Base-by-base conservation (phyloP, 2,797 vertebrate species). In the Lepilemur ruficaudatus region DNA sequence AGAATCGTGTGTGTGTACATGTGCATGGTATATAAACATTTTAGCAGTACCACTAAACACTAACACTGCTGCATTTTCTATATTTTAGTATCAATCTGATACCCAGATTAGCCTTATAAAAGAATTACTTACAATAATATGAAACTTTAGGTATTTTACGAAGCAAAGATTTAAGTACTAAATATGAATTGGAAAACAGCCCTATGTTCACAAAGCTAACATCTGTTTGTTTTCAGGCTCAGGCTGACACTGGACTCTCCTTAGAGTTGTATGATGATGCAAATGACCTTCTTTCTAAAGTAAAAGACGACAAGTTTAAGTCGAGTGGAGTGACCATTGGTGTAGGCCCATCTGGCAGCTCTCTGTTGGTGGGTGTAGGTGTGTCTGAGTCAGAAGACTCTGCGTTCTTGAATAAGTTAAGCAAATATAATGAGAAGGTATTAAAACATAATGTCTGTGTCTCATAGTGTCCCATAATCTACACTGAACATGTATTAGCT, bases 201-300 rank as follows among this genome's bases (percentile, higher is more conserved):
- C 43, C 4, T 72, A 0, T 4, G 11, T 55, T 17, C 61, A 70
- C 18, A 55, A 73, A 81, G 9, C 61, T 80, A 85, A 96, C 17
- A 35, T 76, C 52, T 38, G 18, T 76, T 97, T 95, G 11, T 72
- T 96, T 98, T 94, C 96, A 99, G 99, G 99, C 99, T 57, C 96
- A 99, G 55, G 99, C 99, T 28, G 98, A 99, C 2, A 99, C 99
- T n/a, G 98, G 99, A 73, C 98, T 99, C 41, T 32, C 99, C 48
- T 95, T 94, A 0, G 99, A 99, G 73, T 98, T 98, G 97, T 99
- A 98, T 0, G 97, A 98, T 0, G 98, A 99, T 89, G 93, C 98
- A 18, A 95, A 94, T 25, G 98, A 98, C 6, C 96, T 99, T n/a
- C 69, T 99, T 48, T 82, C 96, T 0, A 99, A 99, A 1, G 97